phyloP scores from a whole-genome alignment of 1,140 invertebrate genomes.

The Drosophila pseudoobscura region DNA sequence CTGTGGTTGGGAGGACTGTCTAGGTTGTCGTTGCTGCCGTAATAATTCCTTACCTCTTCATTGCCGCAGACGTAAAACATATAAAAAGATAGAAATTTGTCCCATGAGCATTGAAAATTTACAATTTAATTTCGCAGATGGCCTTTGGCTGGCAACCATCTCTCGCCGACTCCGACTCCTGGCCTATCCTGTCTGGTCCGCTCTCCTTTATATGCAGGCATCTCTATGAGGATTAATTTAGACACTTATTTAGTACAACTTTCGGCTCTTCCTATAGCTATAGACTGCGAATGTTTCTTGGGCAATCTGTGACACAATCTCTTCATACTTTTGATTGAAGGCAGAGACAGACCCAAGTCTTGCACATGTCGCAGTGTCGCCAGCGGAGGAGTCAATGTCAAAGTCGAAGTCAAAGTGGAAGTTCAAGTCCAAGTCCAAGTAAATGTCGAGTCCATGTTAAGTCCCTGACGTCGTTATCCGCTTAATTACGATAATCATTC shows the following conservation, averaged over 20 bases:
- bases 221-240: conserved; percentile 8
- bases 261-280: neutral
- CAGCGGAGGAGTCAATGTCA: too few relatives aligned
- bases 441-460: conserved; percentile 25
- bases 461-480: conserved; percentile 59
- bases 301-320: conserved; percentile 16
- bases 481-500: conserved; percentile 80
- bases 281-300: conserved; percentile 2
- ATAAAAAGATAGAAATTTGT: conserved; percentile 76
- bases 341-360: conserved; percentile 23
- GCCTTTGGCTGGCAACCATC: too few relatives aligned
- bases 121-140: conserved; percentile 77
- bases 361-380: conserved; percentile 64
- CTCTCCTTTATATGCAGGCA: too few relatives aligned
- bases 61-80: conserved; percentile 62
- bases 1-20: neutral
- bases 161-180: too few relatives aligned
- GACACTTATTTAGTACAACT: neutral
- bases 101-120: conserved; percentile 74
- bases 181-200: neutral
- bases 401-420: neutral
- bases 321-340: conserved; percentile 51
- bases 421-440: conserved; percentile 7
- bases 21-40: conserved; percentile 30
- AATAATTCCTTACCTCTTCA: conserved; percentile 67